phyloP scores from a whole-genome alignment of 2,113 vertebrate genomes.

The Motacilla alba region DNA sequence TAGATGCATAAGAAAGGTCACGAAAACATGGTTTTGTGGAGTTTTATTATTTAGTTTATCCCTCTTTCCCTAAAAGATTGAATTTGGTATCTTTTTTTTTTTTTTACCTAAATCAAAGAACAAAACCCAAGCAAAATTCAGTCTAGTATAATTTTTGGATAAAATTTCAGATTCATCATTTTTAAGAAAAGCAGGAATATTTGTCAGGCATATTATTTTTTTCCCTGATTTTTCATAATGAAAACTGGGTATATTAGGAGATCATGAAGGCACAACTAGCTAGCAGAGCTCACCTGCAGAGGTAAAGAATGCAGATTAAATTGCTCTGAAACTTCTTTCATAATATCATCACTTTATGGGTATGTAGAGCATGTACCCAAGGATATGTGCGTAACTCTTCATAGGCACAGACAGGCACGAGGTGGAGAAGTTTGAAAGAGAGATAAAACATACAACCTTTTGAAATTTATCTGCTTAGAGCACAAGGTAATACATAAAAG shows the following conservation, averaged over 20 bases:
- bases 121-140: neutral
- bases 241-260: neutral
- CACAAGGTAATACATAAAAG: slow-evolving; percentile 33
- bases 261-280: neutral
- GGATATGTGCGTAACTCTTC: neutral
- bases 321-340: neutral
- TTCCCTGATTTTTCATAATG: neutral
- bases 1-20: neutral
- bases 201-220: neutral
- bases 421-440: neutral
- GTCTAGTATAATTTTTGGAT: neutral
- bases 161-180: neutral
- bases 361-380: fast-evolving
- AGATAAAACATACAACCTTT: slow-evolving; percentile 4
- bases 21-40: neutral
- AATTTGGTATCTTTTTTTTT: neutral
- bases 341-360: neutral
- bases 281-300: neutral
- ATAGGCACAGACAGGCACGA: neutral
- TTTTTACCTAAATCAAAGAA: neutral
- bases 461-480: slow-evolving; percentile 52
- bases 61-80: neutral
- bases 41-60: neutral
- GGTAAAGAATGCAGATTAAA: neutral
- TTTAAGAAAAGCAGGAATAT: neutral